Percentiles rank a stretch among this genome's conserved stretches.
phyloP scores from a whole-genome alignment of 2,888 invertebrate genomes.

The Dynastes maya region DNA sequence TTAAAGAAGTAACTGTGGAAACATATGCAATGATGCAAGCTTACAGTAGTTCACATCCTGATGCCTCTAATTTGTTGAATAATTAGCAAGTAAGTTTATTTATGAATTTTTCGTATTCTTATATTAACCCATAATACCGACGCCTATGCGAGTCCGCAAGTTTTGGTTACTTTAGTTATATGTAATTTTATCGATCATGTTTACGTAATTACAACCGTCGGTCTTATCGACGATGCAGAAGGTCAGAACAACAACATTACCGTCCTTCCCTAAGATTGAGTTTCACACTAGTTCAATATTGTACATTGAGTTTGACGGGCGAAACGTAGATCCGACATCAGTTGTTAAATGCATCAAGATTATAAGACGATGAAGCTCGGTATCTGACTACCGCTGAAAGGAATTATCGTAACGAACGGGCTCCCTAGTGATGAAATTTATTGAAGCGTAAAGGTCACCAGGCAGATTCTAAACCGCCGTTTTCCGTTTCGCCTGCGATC shows the following conservation, averaged over 20 bases:
- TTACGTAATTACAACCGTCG: too few relatives aligned
- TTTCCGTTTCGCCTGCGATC: constrained; percentile 44
- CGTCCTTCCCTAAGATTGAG: not conserved
- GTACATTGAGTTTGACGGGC: not conserved
- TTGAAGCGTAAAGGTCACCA: constrained; percentile 45
- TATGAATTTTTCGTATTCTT: too few relatives aligned
- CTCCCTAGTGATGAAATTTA: constrained; percentile 39
- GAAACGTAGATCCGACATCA: constrained; percentile 1
- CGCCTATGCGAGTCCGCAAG: too few relatives aligned
- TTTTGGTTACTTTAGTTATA: too few relatives aligned
- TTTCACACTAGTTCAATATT: not conserved
- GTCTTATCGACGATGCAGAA: too few relatives aligned
- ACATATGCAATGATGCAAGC: too few relatives aligned
- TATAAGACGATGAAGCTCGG: constrained; percentile 38
- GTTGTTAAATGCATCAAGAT: constrained; percentile 40
- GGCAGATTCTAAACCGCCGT: constrained; percentile 42
- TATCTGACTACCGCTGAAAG: constrained; percentile 20
- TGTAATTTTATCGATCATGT: too few relatives aligned
- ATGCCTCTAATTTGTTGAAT: too few relatives aligned
- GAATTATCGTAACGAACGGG: constrained; percentile 16
- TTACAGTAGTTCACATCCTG: too few relatives aligned
- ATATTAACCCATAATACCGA: too few relatives aligned
- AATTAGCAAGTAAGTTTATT: too few relatives aligned
- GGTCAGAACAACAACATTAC: not conserved
- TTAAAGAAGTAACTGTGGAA: too few relatives aligned